A percentile compares a stretch with the other conserved stretches of the same genome.
These are phyloP conservation scores for Sebastes taczanowskii DNA, from an alignment of 2,797 vertebrate genomes.

Conservation along the genomic window DNA sequence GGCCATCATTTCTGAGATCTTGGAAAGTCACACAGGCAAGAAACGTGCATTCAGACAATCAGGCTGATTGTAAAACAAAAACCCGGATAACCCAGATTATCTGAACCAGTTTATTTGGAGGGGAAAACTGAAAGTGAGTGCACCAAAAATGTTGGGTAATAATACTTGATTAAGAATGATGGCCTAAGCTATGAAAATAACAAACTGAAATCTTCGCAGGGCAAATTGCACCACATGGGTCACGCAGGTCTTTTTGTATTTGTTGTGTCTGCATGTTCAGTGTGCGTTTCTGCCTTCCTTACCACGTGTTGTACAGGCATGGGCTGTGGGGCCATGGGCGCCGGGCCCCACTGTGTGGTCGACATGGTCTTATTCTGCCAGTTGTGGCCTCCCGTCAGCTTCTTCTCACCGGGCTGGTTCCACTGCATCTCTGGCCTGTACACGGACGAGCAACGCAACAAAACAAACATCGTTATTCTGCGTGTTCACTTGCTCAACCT, in stretches of 20 bases:
- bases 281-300: constrained; percentile 34
- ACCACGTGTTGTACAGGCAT: constrained; percentile 88
- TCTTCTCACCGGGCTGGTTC: constrained; percentile 85
- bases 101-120: no score
- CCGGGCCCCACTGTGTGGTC: constrained; percentile 82
- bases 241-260: background rate
- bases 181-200: background rate
- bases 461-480: background rate
- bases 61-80: background rate
- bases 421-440: constrained; percentile 87
- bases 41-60: background rate
- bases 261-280: background rate
- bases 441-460: background rate
- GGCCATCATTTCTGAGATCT: background rate
- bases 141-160: background rate
- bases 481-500: background rate
- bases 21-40: background rate
- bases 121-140: no score
- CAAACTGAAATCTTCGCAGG: background rate
- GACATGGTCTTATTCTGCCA: constrained; percentile 89
- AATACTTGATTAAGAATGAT: no score
- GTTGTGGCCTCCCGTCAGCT: constrained; percentile 85
- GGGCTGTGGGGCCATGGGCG: constrained; percentile 82
- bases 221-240: no score
- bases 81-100: fast-evolving